A percentile compares a stretch with the other conserved stretches of the same genome.
Conservation (phyloP, 2,113 vertebrate genomes). For the Bufo bufo region DNA sequence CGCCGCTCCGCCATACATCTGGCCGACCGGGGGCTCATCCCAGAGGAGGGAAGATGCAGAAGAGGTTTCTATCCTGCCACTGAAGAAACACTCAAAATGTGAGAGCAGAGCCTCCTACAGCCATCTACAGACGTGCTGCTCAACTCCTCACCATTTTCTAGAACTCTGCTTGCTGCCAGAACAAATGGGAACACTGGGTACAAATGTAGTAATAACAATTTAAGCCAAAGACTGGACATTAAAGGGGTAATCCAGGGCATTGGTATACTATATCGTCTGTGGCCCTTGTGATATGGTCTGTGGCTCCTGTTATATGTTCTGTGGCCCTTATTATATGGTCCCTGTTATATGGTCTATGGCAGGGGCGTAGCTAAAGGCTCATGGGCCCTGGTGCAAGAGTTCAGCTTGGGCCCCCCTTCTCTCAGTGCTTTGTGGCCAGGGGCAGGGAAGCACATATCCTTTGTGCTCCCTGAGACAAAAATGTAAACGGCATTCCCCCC, state of each 20-base stretch:
- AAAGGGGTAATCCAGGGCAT: no score
- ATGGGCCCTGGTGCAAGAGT: no score
- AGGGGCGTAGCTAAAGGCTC: no score
- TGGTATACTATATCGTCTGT: not conserved
- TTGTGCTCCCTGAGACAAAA: no score
- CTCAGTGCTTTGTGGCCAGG: no score
- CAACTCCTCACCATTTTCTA: not conserved
- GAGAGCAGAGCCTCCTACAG: not conserved
- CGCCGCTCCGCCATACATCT: not conserved
- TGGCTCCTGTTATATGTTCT: not conserved
- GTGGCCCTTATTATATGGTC: not conserved
- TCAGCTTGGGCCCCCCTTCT: no score
- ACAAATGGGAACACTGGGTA: no score
- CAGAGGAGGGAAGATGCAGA: not conserved
- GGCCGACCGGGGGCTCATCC: not conserved
- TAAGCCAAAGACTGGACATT: no score
- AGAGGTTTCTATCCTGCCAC: not conserved
- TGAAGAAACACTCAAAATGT: not conserved
- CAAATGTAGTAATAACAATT: no score
- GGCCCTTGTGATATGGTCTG: not conserved
- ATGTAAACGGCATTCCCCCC: no score
- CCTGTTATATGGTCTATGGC: not conserved
- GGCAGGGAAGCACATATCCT: no score
- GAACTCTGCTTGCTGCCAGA: not conserved
- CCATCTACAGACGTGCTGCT: not conserved